Evolutionary conservation across 2,888 invertebrate genomes (phyloP).

Genomic region (Mesoligia furuncula): DNA sequence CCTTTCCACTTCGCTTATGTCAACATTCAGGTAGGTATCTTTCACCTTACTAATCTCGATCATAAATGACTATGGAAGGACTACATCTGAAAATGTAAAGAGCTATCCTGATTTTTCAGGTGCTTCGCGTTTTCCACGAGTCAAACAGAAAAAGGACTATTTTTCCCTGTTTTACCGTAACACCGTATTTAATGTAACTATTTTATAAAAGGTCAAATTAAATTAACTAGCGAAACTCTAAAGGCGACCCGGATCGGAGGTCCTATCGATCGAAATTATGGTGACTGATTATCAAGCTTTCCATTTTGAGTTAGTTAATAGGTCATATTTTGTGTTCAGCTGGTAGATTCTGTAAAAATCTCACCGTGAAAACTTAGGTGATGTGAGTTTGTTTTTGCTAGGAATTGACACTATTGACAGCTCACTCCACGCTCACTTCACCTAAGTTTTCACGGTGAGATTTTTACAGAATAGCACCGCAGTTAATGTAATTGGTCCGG

Average conservation of each 20-base stretch:
- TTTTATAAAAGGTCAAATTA: too few relatives aligned
- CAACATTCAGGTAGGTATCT: slow-evolving; percentile 13
- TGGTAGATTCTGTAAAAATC: too few relatives aligned
- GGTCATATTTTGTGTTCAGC: not conserved
- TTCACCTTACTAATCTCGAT: slow-evolving; percentile 12
- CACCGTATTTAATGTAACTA: not conserved
- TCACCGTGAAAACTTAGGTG: too few relatives aligned
- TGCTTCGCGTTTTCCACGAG: slow-evolving; percentile 13
- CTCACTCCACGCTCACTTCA: too few relatives aligned
- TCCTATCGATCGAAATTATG: not conserved
- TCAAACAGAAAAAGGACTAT: slow-evolving; percentile 5
- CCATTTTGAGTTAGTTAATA: not conserved
- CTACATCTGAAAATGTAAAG: slow-evolving; percentile 6
- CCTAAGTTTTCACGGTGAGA: too few relatives aligned
- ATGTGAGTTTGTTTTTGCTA: too few relatives aligned
- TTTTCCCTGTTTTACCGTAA: not conserved
- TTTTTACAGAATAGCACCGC: too few relatives aligned
- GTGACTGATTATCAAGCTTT: not conserved
- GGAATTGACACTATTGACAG: too few relatives aligned
- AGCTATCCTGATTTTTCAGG: not conserved
- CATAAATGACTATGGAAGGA: not conserved
- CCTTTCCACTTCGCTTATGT: slow-evolving; percentile 15
- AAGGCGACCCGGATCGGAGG: too few relatives aligned
- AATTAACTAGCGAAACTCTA: too few relatives aligned
- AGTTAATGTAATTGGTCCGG: not conserved